Conservation (phyloP, 2,113 vertebrate genomes). For the Tenebrosternarchus preto region DNA sequence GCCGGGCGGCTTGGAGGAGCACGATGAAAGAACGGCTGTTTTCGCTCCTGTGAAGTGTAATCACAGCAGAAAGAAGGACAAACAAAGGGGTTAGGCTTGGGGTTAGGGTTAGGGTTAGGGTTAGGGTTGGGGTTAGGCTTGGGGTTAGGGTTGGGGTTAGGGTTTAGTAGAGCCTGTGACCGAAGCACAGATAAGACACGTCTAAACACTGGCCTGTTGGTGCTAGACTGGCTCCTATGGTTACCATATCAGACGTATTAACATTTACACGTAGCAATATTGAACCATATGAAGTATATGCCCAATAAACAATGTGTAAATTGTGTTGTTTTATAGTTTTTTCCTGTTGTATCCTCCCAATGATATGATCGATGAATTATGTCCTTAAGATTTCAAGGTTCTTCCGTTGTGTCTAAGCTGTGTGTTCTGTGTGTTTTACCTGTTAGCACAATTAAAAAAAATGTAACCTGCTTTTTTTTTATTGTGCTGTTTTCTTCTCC, state of each 20-base stretch:
- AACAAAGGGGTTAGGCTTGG: no score
- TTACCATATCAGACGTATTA: no score
- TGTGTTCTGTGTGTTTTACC: background rate
- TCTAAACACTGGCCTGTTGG: background rate
- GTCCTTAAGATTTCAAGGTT: background rate
- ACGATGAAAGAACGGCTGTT: slow-evolving; percentile 35
- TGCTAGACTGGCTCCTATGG: no score
- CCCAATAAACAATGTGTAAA: no score
- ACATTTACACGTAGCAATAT: no score
- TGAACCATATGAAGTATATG: no score
- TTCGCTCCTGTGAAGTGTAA: slow-evolving; percentile 36
- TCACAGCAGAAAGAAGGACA: slow-evolving; percentile 34
- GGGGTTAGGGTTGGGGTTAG: no score
- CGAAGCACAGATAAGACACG: background rate
- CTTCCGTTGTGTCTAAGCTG: background rate
- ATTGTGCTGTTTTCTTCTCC: slow-evolving; percentile 49
- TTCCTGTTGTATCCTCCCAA: no score
- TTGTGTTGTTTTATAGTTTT: no score
- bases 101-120: no score
- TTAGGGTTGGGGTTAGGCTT: no score
- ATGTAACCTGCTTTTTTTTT: slow-evolving; percentile 9
- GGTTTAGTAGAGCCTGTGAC: background rate
- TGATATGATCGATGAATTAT: background rate
- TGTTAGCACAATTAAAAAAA: slow-evolving; percentile 12
- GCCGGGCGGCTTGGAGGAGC: slow-evolving; percentile 5